Evolutionary conservation across 1,140 invertebrate species (phyloP), one percentile per base, ranked within the genome.

Genomic region (Scylla paramamosain): DNA sequence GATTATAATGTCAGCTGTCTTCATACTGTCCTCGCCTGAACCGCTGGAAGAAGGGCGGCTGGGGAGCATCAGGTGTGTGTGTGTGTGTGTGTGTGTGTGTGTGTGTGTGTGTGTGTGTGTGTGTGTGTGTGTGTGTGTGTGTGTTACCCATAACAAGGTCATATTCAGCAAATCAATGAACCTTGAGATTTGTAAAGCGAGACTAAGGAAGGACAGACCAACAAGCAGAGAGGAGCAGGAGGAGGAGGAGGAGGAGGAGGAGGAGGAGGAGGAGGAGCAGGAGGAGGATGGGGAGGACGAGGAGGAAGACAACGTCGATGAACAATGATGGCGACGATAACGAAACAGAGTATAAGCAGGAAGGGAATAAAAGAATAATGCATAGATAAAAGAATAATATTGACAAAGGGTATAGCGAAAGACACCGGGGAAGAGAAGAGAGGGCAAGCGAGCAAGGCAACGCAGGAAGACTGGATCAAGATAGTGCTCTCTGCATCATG

Each of bases 41-140:
- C 0, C 0, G 0, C 4, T 77, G 67, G 67, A 59, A 77, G 67
- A 77, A 77, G 67, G 67, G 20, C 20, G 20, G 25, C 8, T 0
- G n/a, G n/a, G 67, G 67, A 7, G 67, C 12, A 77, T 7, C 20
- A 77, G 67, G 67, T 77, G 10, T n/a, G 67, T n/a, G 20, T 25
- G 67, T 77, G 20, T 77, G 67, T 77, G n/a, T 77, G n/a, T 25
- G 67, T n/a, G 67, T 77, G 67, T 77, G 67, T 77, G 67, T 77
- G 67, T 77, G 67, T 77, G 67, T 77, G 67, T 77, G 67, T 77
- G 67, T 77, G 67, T 77, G 67, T 77, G 67, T 77, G 67, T 77
- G 67, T 77, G 67, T 77, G 67, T 77, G 67, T 77, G 67, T 77
- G 67, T 77, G 67, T 77, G 67, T 77, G 20, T 20, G 20, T 77